These are phyloP conservation scores for Spondyliosoma cantharus DNA, from an alignment of 2,797 vertebrate genomes.

Conservation along the genomic window DNA sequence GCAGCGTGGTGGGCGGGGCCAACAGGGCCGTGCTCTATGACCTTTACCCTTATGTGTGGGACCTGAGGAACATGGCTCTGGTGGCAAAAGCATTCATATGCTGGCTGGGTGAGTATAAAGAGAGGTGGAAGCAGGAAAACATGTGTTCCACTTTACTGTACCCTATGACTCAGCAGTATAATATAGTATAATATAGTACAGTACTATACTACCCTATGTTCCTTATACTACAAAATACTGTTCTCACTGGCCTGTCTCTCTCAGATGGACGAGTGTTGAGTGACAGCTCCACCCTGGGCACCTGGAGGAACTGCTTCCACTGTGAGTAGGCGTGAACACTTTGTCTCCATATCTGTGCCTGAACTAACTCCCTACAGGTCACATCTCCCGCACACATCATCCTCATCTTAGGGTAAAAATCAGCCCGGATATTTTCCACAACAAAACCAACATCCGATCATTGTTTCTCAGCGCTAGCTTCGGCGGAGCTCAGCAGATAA, in stretches of 20 bases:
- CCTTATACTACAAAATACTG: not conserved
- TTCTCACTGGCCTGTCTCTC: conserved; percentile 8
- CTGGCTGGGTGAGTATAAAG: conserved; percentile 85
- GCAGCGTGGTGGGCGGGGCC: conserved; percentile 84
- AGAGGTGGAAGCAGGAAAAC: not conserved
- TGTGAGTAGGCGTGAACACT: conserved; percentile 82
- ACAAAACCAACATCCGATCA: conserved; percentile 1
- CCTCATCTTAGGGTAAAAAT: not conserved
- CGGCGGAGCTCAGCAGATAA: not conserved
- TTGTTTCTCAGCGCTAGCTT: not conserved
- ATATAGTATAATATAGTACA: not conserved
- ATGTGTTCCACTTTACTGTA: not conserved
- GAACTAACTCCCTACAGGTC: conserved; percentile 1
- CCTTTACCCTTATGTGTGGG: conserved; percentile 92
- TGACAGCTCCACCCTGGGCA: conserved; percentile 81
- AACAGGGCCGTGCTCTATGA: conserved; percentile 88
- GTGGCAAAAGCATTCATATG: conserved; percentile 87
- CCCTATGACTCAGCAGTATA: not conserved
- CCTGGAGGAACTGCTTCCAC: conserved; percentile 90
- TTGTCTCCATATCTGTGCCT: not conserved
- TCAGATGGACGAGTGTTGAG: conserved; percentile 87
- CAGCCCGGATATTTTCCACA: not conserved
- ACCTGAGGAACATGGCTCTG: conserved; percentile 88
- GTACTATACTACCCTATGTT: not conserved
- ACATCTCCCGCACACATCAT: not conserved